phyloP scores from a whole-genome alignment of 2,797 vertebrate species.

The Columba guinea region DNA sequence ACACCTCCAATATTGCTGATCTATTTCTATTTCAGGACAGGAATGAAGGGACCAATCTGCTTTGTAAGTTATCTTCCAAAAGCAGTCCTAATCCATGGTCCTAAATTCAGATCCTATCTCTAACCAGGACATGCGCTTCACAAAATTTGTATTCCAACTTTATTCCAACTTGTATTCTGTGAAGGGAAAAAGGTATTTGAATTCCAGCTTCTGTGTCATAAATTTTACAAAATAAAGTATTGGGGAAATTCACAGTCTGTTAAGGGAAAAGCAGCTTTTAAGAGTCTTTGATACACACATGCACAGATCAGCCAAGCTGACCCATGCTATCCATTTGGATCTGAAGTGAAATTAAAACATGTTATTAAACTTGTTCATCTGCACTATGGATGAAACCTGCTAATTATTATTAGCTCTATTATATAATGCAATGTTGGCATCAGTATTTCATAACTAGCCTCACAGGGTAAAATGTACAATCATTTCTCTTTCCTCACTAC shows the following conservation, averaged over 20 bases:
- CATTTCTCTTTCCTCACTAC: neutral
- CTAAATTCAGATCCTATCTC: neutral
- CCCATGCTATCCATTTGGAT: neutral
- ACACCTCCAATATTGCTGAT: neutral
- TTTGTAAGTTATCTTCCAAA: neutral
- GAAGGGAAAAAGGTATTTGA: neutral
- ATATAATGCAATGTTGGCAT: neutral
- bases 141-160: neutral
- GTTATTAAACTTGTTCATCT: conserved; percentile 33
- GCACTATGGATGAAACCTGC: conserved; percentile 5
- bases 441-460: conserved; percentile 1
- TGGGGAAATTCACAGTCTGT: neutral
- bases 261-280: neutral
- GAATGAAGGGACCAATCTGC: neutral
- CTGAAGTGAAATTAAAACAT: conserved; percentile 41
- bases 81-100: neutral
- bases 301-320: neutral
- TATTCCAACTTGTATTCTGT: neutral
- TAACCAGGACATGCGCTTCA: neutral
- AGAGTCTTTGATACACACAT: neutral
- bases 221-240: neutral
- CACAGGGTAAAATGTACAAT: neutral
- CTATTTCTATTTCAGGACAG: neutral
- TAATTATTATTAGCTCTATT: conserved; percentile 26
- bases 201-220: neutral